phyloP scores from a whole-genome alignment of 2,888 invertebrate species.

The Pachydiplax longipennis region DNA sequence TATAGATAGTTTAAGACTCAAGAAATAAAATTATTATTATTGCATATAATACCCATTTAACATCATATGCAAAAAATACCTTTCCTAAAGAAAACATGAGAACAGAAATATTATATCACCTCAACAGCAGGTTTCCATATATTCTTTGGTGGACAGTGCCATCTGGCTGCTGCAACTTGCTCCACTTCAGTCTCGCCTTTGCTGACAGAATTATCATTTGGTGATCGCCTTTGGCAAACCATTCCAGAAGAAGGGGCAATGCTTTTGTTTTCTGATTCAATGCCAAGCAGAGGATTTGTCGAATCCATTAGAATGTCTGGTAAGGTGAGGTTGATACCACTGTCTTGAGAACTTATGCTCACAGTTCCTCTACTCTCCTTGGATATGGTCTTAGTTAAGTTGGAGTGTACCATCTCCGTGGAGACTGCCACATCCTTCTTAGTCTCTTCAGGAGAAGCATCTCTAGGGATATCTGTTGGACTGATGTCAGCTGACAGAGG shows the following conservation, averaged over 20 bases:
- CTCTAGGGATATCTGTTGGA: slow-evolving; percentile 9
- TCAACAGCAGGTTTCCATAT: slow-evolving; percentile 84
- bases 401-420: not conserved
- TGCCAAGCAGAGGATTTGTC: not conserved
- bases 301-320: slow-evolving; percentile 61
- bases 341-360: slow-evolving; percentile 69
- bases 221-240: slow-evolving; percentile 50
- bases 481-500: not conserved
- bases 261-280: slow-evolving; percentile 50
- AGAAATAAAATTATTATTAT: no score
- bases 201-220: slow-evolving; percentile 54
- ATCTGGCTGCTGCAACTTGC: slow-evolving; percentile 57
- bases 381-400: not conserved
- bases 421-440: not conserved
- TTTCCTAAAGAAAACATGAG: no score
- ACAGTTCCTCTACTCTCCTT: slow-evolving; percentile 23
- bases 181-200: slow-evolving; percentile 55
- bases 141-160: slow-evolving; percentile 80
- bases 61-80: no score
- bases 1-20: no score
- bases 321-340: slow-evolving; percentile 78
- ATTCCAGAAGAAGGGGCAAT: slow-evolving; percentile 53
- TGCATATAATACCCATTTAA: no score
- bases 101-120: slow-evolving; percentile 59
- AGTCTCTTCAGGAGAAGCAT: not conserved